These are phyloP conservation scores for Bagarius yarrelli DNA, from an alignment of 2,113 vertebrate genomes.

Conservation along the genomic window DNA sequence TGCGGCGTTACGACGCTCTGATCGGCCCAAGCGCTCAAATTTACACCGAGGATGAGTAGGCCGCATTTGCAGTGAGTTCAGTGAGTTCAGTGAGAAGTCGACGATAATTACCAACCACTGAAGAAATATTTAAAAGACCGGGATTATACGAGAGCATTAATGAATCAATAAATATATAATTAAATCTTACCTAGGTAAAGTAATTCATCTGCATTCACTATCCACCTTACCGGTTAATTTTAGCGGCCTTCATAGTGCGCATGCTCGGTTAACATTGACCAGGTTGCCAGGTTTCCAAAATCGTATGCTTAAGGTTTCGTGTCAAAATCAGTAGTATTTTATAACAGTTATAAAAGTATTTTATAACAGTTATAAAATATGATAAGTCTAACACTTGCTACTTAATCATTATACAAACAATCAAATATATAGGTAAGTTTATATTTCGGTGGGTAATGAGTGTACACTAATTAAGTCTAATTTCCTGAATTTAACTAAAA, in stretches of 20 bases:
- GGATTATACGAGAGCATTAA: neutral
- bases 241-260: slow-evolving; percentile 1
- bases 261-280: neutral
- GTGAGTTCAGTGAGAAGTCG: neutral
- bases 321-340: too few species aligned
- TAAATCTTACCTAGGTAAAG: neutral
- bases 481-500: neutral
- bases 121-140: neutral
- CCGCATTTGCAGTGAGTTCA: neutral
- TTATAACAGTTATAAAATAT: too few species aligned
- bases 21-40: neutral
- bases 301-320: too few species aligned
- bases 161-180: too few species aligned
- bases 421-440: too few species aligned
- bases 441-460: too few species aligned
- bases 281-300: slow-evolving; percentile 5
- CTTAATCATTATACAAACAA: too few species aligned
- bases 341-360: neutral
- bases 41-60: slow-evolving; percentile 4
- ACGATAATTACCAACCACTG: neutral
- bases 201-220: neutral
- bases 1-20: neutral
- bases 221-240: neutral
- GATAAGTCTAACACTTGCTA: too few species aligned
- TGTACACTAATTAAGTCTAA: too few species aligned